phyloP scores from a whole-genome alignment of 2,888 invertebrate genomes.

The Hemicrepidius hirtus region DNA sequence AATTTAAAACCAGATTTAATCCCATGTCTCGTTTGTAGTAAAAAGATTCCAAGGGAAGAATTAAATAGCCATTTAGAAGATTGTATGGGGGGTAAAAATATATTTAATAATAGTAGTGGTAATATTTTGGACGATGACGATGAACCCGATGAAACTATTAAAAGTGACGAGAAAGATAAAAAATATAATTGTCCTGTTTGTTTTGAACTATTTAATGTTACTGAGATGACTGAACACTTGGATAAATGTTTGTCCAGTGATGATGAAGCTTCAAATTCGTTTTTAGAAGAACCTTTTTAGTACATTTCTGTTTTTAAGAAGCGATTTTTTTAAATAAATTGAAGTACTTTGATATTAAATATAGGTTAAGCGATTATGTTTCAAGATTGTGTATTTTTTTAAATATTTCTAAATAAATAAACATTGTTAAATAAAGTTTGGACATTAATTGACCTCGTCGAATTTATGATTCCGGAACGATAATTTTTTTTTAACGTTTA shows the following conservation, averaged over 20 bases:
- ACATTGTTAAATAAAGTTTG: no score
- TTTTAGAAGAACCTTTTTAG: conserved; percentile 7
- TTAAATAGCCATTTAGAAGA: conserved; percentile 71
- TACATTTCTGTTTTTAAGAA: no score
- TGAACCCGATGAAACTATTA: conserved; percentile 36
- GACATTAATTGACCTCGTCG: no score
- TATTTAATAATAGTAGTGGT: conserved; percentile 61
- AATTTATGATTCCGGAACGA: no score
- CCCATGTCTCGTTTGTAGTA: conserved; percentile 71
- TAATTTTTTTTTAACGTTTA: no score
- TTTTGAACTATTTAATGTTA: conserved; percentile 73
- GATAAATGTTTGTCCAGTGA: conserved; percentile 70
- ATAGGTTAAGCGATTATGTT: no score
- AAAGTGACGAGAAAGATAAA: not conserved
- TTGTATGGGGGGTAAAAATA: conserved; percentile 68
- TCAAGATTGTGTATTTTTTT: no score
- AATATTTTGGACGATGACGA: conserved; percentile 45
- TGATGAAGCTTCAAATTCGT: conserved; percentile 31
- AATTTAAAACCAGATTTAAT: conserved; percentile 57
- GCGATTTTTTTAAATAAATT: no score
- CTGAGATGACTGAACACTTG: conserved; percentile 77
- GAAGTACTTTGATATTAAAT: no score
- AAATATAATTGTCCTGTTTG: conserved; percentile 78
- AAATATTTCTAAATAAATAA: no score
- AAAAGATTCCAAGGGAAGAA: conserved; percentile 62